Evolutionary conservation across 2,113 vertebrate genomes (phyloP).

Genomic region (Hippocampus barbouri): DNA sequence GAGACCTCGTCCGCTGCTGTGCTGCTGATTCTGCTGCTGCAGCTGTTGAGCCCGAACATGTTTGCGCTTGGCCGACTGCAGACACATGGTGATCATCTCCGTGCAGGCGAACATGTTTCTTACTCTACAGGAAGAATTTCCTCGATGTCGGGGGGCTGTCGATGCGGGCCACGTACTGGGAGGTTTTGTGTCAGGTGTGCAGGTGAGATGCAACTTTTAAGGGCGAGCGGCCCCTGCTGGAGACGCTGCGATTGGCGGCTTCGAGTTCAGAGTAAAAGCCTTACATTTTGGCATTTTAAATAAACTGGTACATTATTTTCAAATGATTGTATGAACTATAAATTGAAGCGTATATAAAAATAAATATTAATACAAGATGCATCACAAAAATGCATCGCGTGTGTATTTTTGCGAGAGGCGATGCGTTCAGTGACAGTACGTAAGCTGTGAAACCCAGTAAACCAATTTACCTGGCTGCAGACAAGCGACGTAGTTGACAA

Average conservation of each 20-base stretch:
- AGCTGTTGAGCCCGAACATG: constrained; percentile 66
- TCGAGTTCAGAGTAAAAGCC: not conserved
- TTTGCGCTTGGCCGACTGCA: constrained; percentile 77
- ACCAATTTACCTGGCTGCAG: not conserved
- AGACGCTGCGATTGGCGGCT: constrained; percentile 53
- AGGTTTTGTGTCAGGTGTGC: not conserved
- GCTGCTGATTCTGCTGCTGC: constrained; percentile 49
- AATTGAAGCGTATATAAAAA: too few relatives aligned
- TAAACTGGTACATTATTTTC: not conserved
- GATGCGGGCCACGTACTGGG: not conserved
- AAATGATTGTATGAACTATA: not conserved
- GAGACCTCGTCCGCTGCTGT: constrained; percentile 64
- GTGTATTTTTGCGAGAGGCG: not conserved
- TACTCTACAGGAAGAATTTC: not conserved
- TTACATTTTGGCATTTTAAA: not conserved
- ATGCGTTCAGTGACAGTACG: not conserved
- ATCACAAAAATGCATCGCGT: not conserved
- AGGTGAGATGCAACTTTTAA: constrained; percentile 58
- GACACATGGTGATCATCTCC: constrained; percentile 80
- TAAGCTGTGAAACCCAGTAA: not conserved
- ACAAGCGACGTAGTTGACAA: not conserved
- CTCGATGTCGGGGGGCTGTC: not conserved
- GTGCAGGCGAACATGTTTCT: constrained; percentile 75
- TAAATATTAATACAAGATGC: not conserved
- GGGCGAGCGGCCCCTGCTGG: constrained; percentile 46